Evolutionary conservation across 2,113 vertebrate species (phyloP).

Genomic region (Melanocharis versteri): DNA sequence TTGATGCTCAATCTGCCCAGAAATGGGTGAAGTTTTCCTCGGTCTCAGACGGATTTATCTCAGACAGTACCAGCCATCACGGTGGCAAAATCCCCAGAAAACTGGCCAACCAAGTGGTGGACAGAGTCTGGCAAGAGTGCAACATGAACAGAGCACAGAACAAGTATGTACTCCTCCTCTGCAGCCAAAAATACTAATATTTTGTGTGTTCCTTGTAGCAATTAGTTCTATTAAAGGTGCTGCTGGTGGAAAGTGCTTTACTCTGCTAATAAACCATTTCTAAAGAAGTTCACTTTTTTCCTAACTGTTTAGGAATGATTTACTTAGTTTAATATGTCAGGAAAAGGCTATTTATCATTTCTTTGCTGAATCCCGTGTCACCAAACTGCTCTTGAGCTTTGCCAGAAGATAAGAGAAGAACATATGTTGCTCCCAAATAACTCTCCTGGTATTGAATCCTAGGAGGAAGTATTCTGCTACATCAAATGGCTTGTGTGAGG

Average conservation of each 20-base stretch:
- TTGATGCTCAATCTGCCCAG: slow-evolving; percentile 91
- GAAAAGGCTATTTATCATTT: neutral
- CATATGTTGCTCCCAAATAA: slow-evolving; percentile 10
- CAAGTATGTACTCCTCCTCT: slow-evolving; percentile 80
- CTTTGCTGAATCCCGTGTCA: neutral
- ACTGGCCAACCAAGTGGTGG: slow-evolving; percentile 90
- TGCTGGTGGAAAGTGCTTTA: neutral
- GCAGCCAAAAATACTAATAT: neutral
- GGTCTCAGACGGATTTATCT: slow-evolving; percentile 85
- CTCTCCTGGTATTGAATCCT: slow-evolving; percentile 27
- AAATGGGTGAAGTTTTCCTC: slow-evolving; percentile 93
- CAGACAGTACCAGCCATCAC: slow-evolving; percentile 91
- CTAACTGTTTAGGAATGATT: neutral
- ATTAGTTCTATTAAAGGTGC: neutral
- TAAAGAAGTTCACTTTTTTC: neutral
- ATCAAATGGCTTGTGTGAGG: slow-evolving; percentile 86
- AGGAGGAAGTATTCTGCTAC: slow-evolving; percentile 93
- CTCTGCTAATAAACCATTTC: neutral
- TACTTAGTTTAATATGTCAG: neutral
- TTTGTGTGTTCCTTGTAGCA: neutral
- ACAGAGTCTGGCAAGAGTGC: slow-evolving; percentile 98
- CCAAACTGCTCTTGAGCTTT: slow-evolving; percentile 11
- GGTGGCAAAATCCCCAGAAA: slow-evolving; percentile 93
- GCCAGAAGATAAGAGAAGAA: neutral
- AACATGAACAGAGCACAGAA: slow-evolving; percentile 95